These are phyloP conservation scores for Pteromalus puparum DNA, from an alignment of 1,140 invertebrate genomes.

Conservation along the genomic window DNA sequence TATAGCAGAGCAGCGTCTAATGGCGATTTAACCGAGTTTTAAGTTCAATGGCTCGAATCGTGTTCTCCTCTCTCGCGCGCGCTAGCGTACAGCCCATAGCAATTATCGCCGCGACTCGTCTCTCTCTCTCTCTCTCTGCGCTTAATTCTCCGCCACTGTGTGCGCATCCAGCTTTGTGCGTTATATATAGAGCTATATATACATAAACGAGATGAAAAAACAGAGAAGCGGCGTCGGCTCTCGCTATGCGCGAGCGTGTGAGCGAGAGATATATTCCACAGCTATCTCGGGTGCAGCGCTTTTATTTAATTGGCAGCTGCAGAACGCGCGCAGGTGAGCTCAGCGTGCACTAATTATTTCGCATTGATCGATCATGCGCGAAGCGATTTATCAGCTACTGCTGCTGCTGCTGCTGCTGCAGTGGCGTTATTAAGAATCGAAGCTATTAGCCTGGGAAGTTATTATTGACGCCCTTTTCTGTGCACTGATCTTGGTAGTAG, in stretches of 20 bases:
- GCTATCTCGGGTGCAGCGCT: neutral
- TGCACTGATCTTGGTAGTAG: neutral
- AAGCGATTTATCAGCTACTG: constrained; percentile 26
- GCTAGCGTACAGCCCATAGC: too few relatives aligned
- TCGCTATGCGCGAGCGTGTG: too few relatives aligned
- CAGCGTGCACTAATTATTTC: constrained; percentile 26
- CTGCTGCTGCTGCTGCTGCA: neutral
- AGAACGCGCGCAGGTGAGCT: neutral
- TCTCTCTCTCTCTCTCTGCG: neutral
- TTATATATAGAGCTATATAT: too few relatives aligned
- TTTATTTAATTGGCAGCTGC: neutral
- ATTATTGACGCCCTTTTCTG: neutral
- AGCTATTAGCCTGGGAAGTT: neutral
- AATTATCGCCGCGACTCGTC: neutral
- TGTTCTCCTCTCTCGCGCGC: neutral
- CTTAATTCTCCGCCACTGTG: neutral
- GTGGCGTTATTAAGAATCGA: constrained; percentile 17
- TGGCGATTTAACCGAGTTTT: neutral
- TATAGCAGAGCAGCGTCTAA: neutral
- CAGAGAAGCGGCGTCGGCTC: neutral
- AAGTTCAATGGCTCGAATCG: neutral
- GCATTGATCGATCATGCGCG: constrained; percentile 32
- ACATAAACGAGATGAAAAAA: neutral
- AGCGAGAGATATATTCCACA: too few relatives aligned
- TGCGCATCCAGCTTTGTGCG: too few relatives aligned